phyloP scores from a whole-genome alignment of 2,797 vertebrate species.

The Muraenolepis orangiensis region DNA sequence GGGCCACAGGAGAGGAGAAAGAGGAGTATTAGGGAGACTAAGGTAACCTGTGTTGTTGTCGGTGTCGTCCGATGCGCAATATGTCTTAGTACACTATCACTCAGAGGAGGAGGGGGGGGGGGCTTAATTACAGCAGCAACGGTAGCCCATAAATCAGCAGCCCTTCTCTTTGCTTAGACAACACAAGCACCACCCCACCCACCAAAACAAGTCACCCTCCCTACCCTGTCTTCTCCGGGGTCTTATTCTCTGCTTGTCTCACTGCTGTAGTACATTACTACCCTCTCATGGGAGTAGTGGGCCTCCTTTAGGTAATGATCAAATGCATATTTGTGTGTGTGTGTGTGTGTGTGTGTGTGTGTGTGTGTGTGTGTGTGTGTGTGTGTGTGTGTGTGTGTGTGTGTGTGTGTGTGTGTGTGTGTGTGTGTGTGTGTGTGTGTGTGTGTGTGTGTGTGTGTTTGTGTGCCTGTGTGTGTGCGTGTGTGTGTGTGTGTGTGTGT shows the following conservation, averaged over 20 bases:
- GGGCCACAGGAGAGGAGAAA: not conserved
- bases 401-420: constrained; percentile 6
- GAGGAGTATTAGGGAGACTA: not conserved
- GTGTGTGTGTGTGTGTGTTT: not conserved
- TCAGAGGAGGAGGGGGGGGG: constrained; percentile 24
- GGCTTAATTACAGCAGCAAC: constrained; percentile 28
- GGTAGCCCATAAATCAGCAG: constrained; percentile 21
- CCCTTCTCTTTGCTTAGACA: constrained; percentile 3
- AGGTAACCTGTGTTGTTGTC: not conserved
- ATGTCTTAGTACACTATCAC: constrained; percentile 31
- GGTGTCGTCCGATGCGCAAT: constrained; percentile 18
- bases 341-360: not conserved
- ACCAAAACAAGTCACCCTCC: not conserved
- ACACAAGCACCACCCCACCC: not conserved
- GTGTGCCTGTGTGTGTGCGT: too few relatives aligned
- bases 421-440: not conserved
- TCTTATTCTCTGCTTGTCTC: not conserved
- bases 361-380: constrained; percentile 7
- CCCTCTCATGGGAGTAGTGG: not conserved
- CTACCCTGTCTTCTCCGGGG: not conserved
- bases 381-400: not conserved
- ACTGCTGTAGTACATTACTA: not conserved
- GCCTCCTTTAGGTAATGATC: constrained; percentile 4
- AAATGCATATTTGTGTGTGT: not conserved
- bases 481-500: constrained; percentile 3